phyloP scores from a whole-genome alignment of 2,113 vertebrate genomes.

The Pseudorectes ferrugineus region DNA sequence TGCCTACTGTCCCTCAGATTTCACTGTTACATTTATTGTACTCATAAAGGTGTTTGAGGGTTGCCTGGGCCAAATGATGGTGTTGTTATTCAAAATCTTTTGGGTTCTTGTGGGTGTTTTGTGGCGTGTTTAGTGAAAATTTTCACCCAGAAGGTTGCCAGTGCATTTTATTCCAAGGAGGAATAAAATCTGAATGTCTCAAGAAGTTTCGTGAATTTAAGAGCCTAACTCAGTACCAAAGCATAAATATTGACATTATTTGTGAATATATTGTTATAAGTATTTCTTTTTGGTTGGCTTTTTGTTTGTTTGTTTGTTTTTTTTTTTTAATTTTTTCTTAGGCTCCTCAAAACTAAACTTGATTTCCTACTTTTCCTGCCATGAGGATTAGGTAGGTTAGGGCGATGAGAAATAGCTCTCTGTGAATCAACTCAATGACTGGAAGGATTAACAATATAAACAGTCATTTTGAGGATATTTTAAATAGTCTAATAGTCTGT shows the following conservation, averaged over 20 bases:
- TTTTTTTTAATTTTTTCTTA: not conserved
- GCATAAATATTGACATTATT: not conserved
- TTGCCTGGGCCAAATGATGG: not conserved
- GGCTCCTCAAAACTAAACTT: not conserved
- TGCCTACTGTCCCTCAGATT: not conserved
- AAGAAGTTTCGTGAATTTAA: not conserved
- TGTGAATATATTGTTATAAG: not conserved
- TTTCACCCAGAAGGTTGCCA: not conserved
- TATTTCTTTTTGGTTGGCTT: not conserved
- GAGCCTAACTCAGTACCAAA: not conserved
- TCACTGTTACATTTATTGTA: not conserved
- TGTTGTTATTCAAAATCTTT: not conserved
- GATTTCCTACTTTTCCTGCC: not conserved
- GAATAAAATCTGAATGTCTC: not conserved
- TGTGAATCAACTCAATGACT: not conserved
- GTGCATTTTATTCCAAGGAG: not conserved
- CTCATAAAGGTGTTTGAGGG: not conserved
- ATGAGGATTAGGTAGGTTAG: not conserved
- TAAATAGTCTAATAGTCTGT: not conserved
- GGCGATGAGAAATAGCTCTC: not conserved
- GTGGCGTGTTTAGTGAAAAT: not conserved
- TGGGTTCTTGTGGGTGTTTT: not conserved
- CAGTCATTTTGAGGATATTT: not conserved
- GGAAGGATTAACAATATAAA: not conserved
- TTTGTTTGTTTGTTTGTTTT: too few relatives aligned